Base-by-base conservation (phyloP, 2,113 vertebrate genomes). In the Indicator indicator region DNA sequence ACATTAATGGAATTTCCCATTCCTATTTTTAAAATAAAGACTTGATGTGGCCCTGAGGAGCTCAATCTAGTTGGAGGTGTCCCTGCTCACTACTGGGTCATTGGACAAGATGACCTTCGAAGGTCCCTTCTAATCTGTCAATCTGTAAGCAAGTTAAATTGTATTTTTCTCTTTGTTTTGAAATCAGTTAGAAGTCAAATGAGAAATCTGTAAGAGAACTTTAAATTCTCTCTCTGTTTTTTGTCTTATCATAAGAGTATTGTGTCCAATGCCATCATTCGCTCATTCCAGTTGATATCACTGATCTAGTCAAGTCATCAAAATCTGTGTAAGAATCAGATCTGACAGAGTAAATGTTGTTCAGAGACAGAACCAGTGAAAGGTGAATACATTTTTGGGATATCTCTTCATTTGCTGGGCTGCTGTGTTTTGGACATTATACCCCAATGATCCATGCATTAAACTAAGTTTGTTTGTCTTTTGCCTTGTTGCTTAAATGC, bases 231-330 rank as follows among this genome's bases (percentile, higher is more conserved):
- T 64, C 9, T 40, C 36, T 83, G 24, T 59, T 36, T 42, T 64
- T 18, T 69, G 5, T 46, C 54, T 83, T 70, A 68, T 68, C 23
- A 3, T 72, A n/a, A 71, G 16, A 59, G 9, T 54, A 18, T 75
- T 84, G 50, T 91, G 91, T 96, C 74, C 79, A 19, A 17, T 62
- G 20, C 21, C 68, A 54, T 69, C 60, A 46, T n/a, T 82, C 69
- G 21, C 26, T 75, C 52, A 54, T 86, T 73, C 54, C 52, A 23
- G 32, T 76, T 82, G 78, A 89, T 76, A 86, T 78, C n/a, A 52
- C 48, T 70, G 40, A 86, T 89, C 50, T 91, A 50, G 72, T 85
- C 88, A 75, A 78, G 56, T 90, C 33, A 73, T 87, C 79, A 86
- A 69, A 73, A 36, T 21, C 84, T 83, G 24, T 0, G 0, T 89